Percentiles rank a stretch among this genome's conserved stretches.
phyloP scores from a whole-genome alignment of 35 echinoderm and acorn worm species.

The Chiridota heheva region DNA sequence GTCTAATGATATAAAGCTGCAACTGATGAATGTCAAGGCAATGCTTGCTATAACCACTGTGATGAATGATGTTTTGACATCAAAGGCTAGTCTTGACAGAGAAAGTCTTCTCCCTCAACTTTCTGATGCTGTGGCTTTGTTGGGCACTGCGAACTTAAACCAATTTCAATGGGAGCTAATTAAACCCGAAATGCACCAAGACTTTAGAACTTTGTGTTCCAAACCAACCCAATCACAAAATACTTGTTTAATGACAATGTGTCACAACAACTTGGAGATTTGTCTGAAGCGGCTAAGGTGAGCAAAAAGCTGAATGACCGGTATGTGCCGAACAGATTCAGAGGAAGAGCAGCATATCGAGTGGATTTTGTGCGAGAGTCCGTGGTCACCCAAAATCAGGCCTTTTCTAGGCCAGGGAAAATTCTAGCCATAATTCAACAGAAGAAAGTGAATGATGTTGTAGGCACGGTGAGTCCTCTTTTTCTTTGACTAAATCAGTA shows the following conservation, averaged over 20 bases:
- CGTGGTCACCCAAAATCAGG: background rate
- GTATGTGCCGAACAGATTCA: background rate
- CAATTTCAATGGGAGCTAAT: constrained; percentile 3
- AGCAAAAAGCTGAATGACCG: too few relatives aligned
- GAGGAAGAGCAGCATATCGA: background rate
- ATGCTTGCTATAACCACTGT: background rate
- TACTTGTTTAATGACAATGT: constrained; percentile 35
- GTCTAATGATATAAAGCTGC: background rate
- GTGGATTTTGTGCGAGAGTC: background rate
- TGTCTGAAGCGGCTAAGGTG: constrained; percentile 1
- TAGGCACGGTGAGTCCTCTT: background rate
- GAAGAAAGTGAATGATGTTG: background rate
- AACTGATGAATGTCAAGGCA: background rate
- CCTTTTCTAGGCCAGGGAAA: background rate
- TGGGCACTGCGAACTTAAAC: background rate
- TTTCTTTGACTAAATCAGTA: background rate
- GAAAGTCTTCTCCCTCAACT: background rate
- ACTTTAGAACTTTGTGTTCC: background rate
- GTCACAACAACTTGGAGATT: background rate
- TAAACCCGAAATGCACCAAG: background rate
- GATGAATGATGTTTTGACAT: background rate
- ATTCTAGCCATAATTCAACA: background rate
- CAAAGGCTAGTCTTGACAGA: background rate
- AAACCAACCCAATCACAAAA: background rate
- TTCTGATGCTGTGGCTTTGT: background rate